Base-by-base conservation (phyloP, 2,797 vertebrate genomes). In the Masticophis lateralis region DNA sequence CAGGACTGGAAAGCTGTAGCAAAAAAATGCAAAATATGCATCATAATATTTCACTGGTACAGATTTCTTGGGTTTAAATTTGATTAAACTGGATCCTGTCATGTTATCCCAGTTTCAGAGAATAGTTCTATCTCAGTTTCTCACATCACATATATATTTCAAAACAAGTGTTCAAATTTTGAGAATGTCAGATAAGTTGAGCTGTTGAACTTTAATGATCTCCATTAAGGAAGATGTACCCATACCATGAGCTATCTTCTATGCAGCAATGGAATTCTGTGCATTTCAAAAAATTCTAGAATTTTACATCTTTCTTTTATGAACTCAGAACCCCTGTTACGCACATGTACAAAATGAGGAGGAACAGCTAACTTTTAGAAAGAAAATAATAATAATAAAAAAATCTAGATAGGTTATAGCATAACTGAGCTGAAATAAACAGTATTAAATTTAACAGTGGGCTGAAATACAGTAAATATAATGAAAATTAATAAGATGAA, bases 1-100 rank as follows among this genome's bases (percentile, higher is more conserved):
- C 96, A 0, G 99, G 98, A 83, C 98, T 98, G 0, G 99, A 98
- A 63, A 99, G 99, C 99, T 99, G 95, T 27, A n/a, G 90, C 0
- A 2, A 93, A n/a, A 61, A 51, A 69, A 43, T 4, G 57, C 55
- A 59, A 37, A 60, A 86, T 7, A 53, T 3, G 37, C 7, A 12
- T 91, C 57, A 90, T n/a, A 86, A 92, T 14, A 32, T 20, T 22
- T 61, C 20, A 14, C 20, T 22, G 12, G 20, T 25, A 7, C 86
- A 37, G 57, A 32, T 6, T 43, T 18, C 20, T 22, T 59, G 55
- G 56, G 4, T n/a, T 87, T 53, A 61, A 12, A 87, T 61, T 28
- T 12, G 51, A 47, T 57, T 25, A 47, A 25, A n/a, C 47, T 32
- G 55, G 59, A 13, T 57, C 25, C n/a, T 37, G 63, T 20, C 20